phyloP scores from a whole-genome alignment of 37 sponge, comb jelly and placozoan genomes.

The Beroe forskalii region DNA sequence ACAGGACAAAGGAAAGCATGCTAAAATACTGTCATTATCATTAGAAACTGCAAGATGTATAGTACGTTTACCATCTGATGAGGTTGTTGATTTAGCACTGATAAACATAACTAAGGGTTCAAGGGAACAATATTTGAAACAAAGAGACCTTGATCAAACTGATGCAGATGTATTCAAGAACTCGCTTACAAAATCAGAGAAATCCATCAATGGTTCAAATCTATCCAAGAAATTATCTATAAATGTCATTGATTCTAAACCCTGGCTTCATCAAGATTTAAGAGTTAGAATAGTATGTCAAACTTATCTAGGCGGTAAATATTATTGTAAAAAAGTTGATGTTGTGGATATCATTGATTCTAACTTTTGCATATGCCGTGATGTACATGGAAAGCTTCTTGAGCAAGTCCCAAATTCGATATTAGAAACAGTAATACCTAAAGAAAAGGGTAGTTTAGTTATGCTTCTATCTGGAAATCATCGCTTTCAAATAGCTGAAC shows the following conservation, averaged over 20 bases:
- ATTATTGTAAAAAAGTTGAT: slow-evolving; percentile 71
- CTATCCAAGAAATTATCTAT: background rate
- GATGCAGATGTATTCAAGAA: slow-evolving; percentile 40
- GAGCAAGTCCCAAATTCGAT: slow-evolving; percentile 70
- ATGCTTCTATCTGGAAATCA: background rate
- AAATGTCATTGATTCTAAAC: too few relatives aligned
- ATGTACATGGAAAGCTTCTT: slow-evolving; percentile 74
- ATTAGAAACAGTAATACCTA: slow-evolving; percentile 51
- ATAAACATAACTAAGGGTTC: background rate
- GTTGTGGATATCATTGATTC: slow-evolving; percentile 81
- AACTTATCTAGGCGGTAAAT: background rate
- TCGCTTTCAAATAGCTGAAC: slow-evolving; percentile 31
- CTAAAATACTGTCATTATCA: slow-evolving; percentile 41
- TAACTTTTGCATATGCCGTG: slow-evolving; percentile 78
- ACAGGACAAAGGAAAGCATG: slow-evolving; percentile 12
- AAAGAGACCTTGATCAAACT: background rate
- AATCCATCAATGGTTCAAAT: background rate
- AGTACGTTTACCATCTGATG: slow-evolving; percentile 34
- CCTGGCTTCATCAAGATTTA: slow-evolving; percentile 54
- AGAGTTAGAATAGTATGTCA: slow-evolving; percentile 45
- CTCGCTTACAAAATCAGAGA: background rate
- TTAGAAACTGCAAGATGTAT: slow-evolving; percentile 57
- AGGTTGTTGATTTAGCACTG: slow-evolving; percentile 17
- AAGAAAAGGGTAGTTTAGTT: slow-evolving; percentile 7
- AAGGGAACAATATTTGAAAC: slow-evolving; percentile 13